A percentile compares a stretch with the other conserved stretches of the same genome.
phyloP scores from a whole-genome alignment of 2,113 vertebrate species.

The rat (Rattus norvegicus) region GRCr8 NC_086036.1:2865001-2865500 shows the following conservation, averaged over 20 bases:
- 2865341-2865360: background rate
- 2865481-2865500: no score
- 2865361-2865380: background rate
- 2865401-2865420: background rate
- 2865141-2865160: background rate
- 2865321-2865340: background rate
- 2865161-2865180: constrained; percentile 24
- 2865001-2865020: no score
- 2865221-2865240: background rate
- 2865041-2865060: background rate
- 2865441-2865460: no score
- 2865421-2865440: background rate
- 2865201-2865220: background rate
- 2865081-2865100: background rate
- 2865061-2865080: constrained; percentile 41
- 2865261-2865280: background rate
- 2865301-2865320: background rate
- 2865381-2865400: background rate
- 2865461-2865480: no score
- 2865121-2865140: background rate
- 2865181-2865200: background rate
- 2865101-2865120: background rate
- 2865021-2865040: background rate
- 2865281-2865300: background rate
- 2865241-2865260: background rate